phyloP scores from a whole-genome alignment of 2,113 vertebrate genomes.

The Arizona elegans region DNA sequence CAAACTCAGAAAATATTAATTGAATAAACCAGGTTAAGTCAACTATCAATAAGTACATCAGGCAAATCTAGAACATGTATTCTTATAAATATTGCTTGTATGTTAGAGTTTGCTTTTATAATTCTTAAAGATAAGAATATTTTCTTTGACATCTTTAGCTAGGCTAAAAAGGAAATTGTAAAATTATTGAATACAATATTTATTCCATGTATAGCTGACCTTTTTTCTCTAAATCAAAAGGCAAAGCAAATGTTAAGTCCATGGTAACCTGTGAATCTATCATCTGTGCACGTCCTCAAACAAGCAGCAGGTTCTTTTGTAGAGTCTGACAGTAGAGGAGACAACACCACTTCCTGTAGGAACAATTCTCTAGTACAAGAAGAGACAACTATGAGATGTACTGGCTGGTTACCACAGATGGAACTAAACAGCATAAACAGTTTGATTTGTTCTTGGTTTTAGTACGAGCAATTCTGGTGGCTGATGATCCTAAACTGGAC shows the following conservation, averaged over 20 bases:
- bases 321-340: background rate
- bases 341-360: background rate
- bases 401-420: background rate
- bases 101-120: background rate
- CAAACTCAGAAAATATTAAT: background rate
- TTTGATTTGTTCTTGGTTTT: background rate
- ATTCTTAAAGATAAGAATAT: background rate
- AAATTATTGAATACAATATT: background rate
- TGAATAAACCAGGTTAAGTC: background rate
- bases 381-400: background rate
- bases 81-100: background rate
- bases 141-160: background rate
- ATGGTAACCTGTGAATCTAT: background rate
- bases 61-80: background rate
- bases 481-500: background rate
- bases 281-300: background rate
- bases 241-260: background rate
- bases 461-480: background rate
- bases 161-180: background rate
- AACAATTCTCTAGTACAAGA: background rate
- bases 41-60: background rate
- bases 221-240: background rate
- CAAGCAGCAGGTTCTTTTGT: background rate
- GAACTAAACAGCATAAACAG: background rate
- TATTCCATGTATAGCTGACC: background rate